These are phyloP conservation scores for Zosterops japonicus DNA, from an alignment of 2,113 vertebrate species.

Conservation along the genomic window DNA sequence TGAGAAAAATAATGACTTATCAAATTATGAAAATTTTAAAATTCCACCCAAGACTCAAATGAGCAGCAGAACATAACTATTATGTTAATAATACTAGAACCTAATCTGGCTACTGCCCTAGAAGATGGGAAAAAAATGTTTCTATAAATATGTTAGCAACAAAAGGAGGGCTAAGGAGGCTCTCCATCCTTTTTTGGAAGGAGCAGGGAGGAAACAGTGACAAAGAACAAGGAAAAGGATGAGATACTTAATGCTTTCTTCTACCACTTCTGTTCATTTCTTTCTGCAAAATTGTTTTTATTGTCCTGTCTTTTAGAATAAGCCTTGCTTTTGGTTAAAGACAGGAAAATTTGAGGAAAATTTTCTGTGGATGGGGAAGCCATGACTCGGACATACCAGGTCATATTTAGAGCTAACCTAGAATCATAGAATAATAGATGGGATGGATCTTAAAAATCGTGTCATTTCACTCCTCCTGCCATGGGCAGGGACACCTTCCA, in stretches of 20 bases:
- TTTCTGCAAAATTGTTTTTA: neutral
- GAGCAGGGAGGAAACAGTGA: neutral
- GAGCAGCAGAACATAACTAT: neutral
- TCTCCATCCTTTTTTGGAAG: neutral
- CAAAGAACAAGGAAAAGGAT: neutral
- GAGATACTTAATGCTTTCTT: neutral
- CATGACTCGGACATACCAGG: neutral
- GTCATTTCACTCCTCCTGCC: neutral
- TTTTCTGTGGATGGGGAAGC: rapidly evolving
- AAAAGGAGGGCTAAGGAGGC: neutral
- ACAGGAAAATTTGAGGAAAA: neutral
- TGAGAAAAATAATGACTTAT: neutral
- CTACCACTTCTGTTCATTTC: neutral
- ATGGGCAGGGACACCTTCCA: too few relatives aligned
- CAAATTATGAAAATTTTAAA: neutral
- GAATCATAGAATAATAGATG: neutral
- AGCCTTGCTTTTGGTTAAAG: neutral
- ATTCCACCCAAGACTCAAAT: neutral
- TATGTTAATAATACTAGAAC: neutral
- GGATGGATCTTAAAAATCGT: neutral
- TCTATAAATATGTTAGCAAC: rapidly evolving
- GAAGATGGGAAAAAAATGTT: neutral
- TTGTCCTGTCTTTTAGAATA: neutral
- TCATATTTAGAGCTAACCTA: neutral
- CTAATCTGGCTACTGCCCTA: neutral